Evolutionary conservation across 2,113 vertebrate species (phyloP).

Genomic region (Oryzias javanicus): DNA sequence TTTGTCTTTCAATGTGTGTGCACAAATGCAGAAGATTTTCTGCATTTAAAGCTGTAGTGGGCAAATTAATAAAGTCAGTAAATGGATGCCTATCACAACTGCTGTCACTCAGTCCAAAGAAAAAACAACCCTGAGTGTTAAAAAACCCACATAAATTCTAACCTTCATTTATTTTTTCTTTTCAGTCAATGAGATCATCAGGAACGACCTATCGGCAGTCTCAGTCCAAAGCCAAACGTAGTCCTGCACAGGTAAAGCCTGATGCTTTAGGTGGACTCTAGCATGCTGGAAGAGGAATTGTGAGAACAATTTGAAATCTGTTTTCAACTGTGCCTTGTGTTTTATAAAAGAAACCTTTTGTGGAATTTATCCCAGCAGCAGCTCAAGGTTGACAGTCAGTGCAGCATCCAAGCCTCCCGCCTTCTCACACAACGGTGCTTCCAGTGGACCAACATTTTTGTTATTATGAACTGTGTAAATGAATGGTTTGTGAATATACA

Average conservation of each 20-base stretch:
- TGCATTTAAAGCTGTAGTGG: too few species aligned
- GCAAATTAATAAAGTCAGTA: too few species aligned
- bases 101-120: background rate
- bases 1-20: too few species aligned
- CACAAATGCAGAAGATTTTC: too few species aligned
- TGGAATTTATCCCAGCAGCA: constrained; percentile 27
- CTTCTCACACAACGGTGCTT: constrained; percentile 31
- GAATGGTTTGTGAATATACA: constrained; percentile 55
- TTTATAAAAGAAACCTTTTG: constrained; percentile 33
- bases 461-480: constrained; percentile 54
- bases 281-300: constrained; percentile 41
- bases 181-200: constrained; percentile 97
- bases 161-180: constrained; percentile 29
- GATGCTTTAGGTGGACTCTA: constrained; percentile 42
- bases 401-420: constrained; percentile 44
- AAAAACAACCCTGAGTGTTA: background rate
- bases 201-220: constrained; percentile 93
- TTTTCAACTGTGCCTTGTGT: constrained; percentile 61
- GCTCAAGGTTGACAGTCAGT: constrained; percentile 22
- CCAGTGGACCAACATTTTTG: constrained; percentile 59
- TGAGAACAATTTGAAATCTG: constrained; percentile 42
- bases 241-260: constrained; percentile 5
- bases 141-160: background rate
- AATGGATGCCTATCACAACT: too few species aligned
- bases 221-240: constrained; percentile 79